phyloP scores from a whole-genome alignment of 30 jellyfish, hydroid and myxozoan species.

The Morbakka virulenta region DNA sequence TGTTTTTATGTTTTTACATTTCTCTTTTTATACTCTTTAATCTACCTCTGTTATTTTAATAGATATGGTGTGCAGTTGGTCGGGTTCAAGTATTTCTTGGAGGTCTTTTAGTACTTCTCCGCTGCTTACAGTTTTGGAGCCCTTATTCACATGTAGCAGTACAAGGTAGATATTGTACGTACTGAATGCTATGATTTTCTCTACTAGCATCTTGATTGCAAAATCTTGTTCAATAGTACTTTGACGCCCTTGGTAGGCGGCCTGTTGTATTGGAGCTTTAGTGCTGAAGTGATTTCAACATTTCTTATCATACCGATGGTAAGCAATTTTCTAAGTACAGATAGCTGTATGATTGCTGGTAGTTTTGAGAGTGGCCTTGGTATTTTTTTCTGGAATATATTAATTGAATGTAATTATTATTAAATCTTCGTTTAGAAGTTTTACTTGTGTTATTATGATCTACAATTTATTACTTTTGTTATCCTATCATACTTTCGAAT shows the following conservation, averaged over 20 bases:
- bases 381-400: no score
- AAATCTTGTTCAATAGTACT: conserved; percentile 62
- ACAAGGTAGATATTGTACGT: conserved; percentile 39
- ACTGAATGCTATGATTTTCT: conserved; percentile 45
- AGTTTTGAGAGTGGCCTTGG: conserved; percentile 62
- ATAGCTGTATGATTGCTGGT: conserved; percentile 50
- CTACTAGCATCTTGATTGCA: no score
- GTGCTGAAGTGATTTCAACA: conserved; percentile 35
- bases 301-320: conserved; percentile 52
- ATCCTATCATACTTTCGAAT: no score
- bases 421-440: no score
- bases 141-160: conserved; percentile 71
- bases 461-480: no score
- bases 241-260: conserved; percentile 39
- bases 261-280: conserved; percentile 32
- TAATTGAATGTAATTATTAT: no score
- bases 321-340: conserved; percentile 52
- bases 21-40: conserved; percentile 27
- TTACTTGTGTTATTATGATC: no score
- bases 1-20: conserved; percentile 39
- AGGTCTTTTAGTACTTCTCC: conserved; percentile 26
- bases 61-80: conserved; percentile 47
- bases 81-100: conserved; percentile 29
- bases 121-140: conserved; percentile 54
- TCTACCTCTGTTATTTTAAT: conserved; percentile 20